Base-by-base conservation (phyloP, 1,140 invertebrate species). In the Coelopa frigida region DNA sequence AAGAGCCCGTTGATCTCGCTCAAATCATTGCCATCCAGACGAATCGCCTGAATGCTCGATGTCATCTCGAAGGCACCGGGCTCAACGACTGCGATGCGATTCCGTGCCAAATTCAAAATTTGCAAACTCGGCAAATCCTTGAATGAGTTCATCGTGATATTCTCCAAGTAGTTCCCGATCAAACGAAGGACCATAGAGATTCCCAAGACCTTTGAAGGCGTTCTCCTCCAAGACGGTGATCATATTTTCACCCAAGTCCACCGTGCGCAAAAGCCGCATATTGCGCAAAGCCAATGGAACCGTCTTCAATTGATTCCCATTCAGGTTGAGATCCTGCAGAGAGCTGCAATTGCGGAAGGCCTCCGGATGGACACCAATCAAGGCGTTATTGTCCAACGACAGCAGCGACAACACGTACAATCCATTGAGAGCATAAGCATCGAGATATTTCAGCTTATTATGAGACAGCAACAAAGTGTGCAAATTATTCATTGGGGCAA, bases 51-150 rank as follows among this genome's bases (percentile, higher is more conserved):
- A 35, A 95, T 75, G 62, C 84, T 83, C 5, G 75, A 73, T 57
- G 89, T 84, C 48, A 78, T 78, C 54, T 85, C 81, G 66, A 95
- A 93, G 12, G 88, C 82, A 32, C 84, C 87, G 22, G 82, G 81
- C 55, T 93, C 87, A 18, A 94, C 80, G 46, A 77, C 75, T 35
- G 80, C 76, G 18, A 95, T 82, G 62, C 78, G 80, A 75, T 95
- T 95, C 48, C 85, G 78, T 10, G 89, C 88, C 50, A 94, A 74
- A 74, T 94, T 94, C 36, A 95, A 73, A 54, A 92, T 89, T 68
- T 90, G 87, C 31, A 95, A 71, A 4, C 80, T 80, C 12, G 87
- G 86, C 48, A 93, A 69, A 53, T 87, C 79, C n/a, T 80, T 73
- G 61, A 94, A 91, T 11, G 83, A 79, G 22, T 82, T 78, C 61